Conservation (phyloP, 2,888 invertebrate genomes). For the Stenolophus ochropezus region DNA sequence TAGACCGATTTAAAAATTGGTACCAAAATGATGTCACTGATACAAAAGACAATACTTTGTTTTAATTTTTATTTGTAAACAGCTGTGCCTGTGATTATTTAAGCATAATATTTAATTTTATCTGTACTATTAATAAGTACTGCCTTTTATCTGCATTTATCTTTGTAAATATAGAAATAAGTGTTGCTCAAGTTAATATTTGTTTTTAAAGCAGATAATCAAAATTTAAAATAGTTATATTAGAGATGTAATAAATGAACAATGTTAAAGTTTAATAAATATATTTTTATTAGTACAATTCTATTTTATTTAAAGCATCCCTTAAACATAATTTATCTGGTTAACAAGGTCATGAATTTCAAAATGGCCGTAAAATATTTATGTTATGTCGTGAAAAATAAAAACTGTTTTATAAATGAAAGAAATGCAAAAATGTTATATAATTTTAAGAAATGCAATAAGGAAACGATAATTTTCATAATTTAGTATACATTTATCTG, state of each 20-base stretch:
- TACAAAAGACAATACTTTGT: not conserved
- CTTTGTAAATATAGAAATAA: not conserved
- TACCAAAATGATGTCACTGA: slow-evolving; percentile 67
- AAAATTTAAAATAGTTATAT: not conserved
- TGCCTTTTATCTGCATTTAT: not conserved
- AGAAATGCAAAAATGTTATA: too few relatives aligned
- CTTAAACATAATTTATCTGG: not conserved
- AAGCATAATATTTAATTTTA: not conserved
- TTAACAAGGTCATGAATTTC: too few relatives aligned
- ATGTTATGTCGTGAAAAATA: too few relatives aligned
- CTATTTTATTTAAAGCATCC: not conserved
- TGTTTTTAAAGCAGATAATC: not conserved
- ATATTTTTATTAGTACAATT: not conserved
- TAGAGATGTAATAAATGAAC: not conserved
- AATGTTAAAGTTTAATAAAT: slow-evolving; percentile 21
- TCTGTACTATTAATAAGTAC: not conserved
- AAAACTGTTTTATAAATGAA: too few relatives aligned
- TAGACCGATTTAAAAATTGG: slow-evolving; percentile 77
- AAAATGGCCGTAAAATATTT: too few relatives aligned
- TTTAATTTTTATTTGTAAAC: not conserved
- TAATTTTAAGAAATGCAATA: too few relatives aligned
- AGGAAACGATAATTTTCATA: too few relatives aligned
- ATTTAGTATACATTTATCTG: too few relatives aligned
- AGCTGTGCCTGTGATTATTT: slow-evolving; percentile 7
- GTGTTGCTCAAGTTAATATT: not conserved